A percentile compares a stretch with the other conserved stretches of the same genome.
phyloP scores from a whole-genome alignment of 2,113 vertebrate species.

The Cariama cristata region DNA sequence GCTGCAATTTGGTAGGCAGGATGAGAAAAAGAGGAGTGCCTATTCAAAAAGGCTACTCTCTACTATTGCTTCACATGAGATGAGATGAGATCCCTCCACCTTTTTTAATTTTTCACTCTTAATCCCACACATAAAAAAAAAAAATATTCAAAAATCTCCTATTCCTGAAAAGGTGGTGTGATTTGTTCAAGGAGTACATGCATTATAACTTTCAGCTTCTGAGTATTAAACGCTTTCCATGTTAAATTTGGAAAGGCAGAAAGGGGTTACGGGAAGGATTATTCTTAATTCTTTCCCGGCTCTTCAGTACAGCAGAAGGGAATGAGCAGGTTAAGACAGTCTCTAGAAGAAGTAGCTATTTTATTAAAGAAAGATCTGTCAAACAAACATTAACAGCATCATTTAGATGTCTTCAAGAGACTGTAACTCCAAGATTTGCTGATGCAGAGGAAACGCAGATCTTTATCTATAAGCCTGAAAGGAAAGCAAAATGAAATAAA shows the following conservation, averaged over 20 bases:
- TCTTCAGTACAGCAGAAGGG: background rate
- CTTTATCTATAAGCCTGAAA: conserved; percentile 34
- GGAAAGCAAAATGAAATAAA: background rate
- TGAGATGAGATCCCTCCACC: background rate
- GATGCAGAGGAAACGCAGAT: conserved; percentile 2
- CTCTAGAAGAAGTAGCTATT: background rate
- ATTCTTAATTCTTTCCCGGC: background rate
- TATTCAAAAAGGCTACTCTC: background rate
- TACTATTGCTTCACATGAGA: background rate
- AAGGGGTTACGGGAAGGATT: background rate
- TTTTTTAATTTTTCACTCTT: background rate
- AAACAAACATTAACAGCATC: conserved; percentile 35
- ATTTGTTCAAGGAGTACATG: background rate
- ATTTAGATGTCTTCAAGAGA: conserved; percentile 5
- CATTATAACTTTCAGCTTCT: background rate
- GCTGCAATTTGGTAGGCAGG: background rate
- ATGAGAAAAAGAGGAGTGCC: background rate
- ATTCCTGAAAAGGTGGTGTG: background rate
- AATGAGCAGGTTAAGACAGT: background rate
- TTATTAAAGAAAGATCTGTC: background rate
- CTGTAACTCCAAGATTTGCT: conserved; percentile 3
- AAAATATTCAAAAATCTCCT: background rate
- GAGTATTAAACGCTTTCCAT: background rate
- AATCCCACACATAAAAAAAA: background rate
- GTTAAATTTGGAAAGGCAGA: background rate